A percentile compares a stretch with the other conserved stretches of the same genome.
Evolutionary conservation across 64 coral and sea anemone genomes (phyloP).

Genomic region (Platygyra sinensis): DNA sequence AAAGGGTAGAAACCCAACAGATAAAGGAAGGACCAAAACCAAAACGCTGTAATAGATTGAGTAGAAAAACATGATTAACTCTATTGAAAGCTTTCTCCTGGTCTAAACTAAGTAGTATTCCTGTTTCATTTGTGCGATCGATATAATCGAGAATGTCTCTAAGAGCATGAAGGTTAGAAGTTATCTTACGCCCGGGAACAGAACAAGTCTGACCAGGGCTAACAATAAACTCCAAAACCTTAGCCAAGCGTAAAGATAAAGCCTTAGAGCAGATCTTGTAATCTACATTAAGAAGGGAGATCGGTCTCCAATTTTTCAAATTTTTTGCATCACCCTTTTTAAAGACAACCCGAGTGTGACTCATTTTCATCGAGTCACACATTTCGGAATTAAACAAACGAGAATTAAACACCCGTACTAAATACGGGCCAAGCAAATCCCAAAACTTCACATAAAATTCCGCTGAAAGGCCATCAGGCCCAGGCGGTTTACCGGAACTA

Average conservation of each 20-base stretch:
- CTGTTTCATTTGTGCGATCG: background rate
- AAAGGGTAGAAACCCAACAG: background rate
- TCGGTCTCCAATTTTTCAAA: background rate
- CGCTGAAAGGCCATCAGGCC: conserved; percentile 32
- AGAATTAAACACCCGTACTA: background rate
- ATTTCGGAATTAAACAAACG: background rate
- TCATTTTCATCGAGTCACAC: no score
- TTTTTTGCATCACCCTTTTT: background rate
- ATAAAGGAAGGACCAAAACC: background rate
- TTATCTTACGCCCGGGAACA: background rate
- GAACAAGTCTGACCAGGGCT: background rate
- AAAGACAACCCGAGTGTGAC: background rate
- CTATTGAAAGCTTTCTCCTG: conserved; percentile 34
- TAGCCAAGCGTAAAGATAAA: background rate
- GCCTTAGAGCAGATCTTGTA: conserved; percentile 11
- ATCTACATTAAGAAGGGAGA: background rate
- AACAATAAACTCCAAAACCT: background rate
- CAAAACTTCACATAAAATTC: conserved; percentile 43
- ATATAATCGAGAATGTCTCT: background rate
- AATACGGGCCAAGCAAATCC: background rate
- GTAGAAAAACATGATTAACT: background rate
- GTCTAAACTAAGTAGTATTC: background rate
- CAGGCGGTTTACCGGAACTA: background rate
- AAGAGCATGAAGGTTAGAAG: background rate
- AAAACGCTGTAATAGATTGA: background rate